These are phyloP conservation scores for Myotis vivesi DNA, from an alignment of 2,797 vertebrate species.

Conservation along the genomic window DNA sequence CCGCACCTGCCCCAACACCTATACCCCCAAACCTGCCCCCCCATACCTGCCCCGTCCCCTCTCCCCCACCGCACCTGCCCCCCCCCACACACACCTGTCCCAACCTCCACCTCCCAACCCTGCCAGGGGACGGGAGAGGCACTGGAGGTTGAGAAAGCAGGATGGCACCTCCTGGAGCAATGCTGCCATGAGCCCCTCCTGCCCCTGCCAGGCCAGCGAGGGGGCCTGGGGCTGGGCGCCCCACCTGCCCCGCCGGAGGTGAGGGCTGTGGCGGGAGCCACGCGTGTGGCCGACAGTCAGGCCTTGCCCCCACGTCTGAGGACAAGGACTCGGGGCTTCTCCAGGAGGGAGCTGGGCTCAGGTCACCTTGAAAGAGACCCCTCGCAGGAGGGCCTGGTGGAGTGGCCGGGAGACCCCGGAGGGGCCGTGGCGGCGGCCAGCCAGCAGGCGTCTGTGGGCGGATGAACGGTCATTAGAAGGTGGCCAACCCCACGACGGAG, in stretches of 20 bases:
- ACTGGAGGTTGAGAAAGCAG: fast-evolving
- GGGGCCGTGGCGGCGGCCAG: fast-evolving
- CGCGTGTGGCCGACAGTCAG: not conserved
- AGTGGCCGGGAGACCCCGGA: not conserved
- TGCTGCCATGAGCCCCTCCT: fast-evolving
- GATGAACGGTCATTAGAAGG: fast-evolving
- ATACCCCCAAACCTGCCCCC: too few relatives aligned
- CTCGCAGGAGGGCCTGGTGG: not conserved
- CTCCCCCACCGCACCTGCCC: not conserved
- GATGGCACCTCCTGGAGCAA: fast-evolving
- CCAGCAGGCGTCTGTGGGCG: fast-evolving
- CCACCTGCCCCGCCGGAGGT: fast-evolving
- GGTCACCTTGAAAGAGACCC: not conserved
- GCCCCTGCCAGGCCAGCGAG: not conserved
- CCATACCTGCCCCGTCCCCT: too few relatives aligned
- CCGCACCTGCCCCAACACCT: too few relatives aligned
- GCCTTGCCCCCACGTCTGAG: fast-evolving
- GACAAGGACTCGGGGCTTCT: not conserved
- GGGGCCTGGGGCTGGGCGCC: not conserved
- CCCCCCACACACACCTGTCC: not conserved
- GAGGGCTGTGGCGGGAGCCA: not conserved
- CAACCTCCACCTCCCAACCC: fast-evolving
- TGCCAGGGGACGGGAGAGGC: fast-evolving
- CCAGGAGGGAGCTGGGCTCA: not conserved
- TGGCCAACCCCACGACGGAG: fast-evolving